A percentile compares a stretch with the other conserved stretches of the same genome.
These are phyloP conservation scores for Rhipidura dahli DNA, from an alignment of 2,113 vertebrate genomes.

Conservation along the genomic window DNA sequence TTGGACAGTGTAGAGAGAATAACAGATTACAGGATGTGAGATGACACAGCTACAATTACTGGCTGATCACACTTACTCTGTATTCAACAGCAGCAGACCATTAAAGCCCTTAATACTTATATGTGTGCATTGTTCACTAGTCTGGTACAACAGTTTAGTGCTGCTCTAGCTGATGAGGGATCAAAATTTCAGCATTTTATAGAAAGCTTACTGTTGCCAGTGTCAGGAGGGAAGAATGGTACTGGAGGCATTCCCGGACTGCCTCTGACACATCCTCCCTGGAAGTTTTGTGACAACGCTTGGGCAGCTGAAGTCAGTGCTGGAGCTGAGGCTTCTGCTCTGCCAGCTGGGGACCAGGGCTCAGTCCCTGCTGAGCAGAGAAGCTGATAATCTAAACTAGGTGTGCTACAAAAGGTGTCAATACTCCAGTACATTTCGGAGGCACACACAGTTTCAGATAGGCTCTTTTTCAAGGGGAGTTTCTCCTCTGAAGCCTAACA, in stretches of 20 bases:
- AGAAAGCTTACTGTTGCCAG: neutral
- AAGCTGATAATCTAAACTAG: neutral
- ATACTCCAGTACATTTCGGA: too few species aligned
- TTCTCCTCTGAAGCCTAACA: neutral
- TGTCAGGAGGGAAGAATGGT: neutral
- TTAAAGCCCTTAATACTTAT: constrained; percentile 56
- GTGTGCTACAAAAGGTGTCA: neutral
- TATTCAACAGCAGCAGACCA: constrained; percentile 59
- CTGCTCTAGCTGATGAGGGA: constrained; percentile 9
- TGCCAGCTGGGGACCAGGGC: neutral
- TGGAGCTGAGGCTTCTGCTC: neutral
- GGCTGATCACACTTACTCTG: neutral
- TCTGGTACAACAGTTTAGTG: neutral
- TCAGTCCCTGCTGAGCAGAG: accelerated
- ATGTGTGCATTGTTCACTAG: neutral
- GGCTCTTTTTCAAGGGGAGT: neutral
- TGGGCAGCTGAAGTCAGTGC: neutral
- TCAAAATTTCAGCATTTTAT: neutral
- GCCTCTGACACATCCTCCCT: neutral
- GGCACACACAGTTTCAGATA: neutral
- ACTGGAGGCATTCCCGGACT: neutral
- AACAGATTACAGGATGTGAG: constrained; percentile 8
- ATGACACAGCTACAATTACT: constrained; percentile 24
- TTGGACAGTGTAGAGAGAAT: neutral
- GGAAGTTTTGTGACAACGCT: neutral